Base-by-base conservation (phyloP, 1,140 invertebrate species). In the Dinothrombium tinctorium region DNA sequence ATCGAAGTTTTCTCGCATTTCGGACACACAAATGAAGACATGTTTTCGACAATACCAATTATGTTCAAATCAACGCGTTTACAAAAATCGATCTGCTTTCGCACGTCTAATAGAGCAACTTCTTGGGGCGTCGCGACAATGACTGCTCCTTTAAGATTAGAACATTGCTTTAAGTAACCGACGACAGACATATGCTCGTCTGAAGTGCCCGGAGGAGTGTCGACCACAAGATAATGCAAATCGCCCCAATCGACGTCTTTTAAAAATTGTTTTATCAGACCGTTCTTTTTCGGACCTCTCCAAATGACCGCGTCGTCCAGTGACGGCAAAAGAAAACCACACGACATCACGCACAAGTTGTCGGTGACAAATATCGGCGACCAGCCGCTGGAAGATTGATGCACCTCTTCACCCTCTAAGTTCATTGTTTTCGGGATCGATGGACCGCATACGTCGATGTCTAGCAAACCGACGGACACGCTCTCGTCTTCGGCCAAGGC, bases 111-210 rank as follows among this genome's bases (percentile, higher is more conserved):
- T 21, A 89, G 60, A 0, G 82, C 69, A 22, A 84, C 70, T 60
- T 83, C 79, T 48, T 64, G 61, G n/a, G 61, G 61, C 11, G 63
- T 64, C 8, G 57, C 64, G 1, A 64, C 59, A 11, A 63, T 43
- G 23, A 63, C 33, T 21, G 58, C 60, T n/a, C 59, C 62, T 43
- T 54, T 48, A 22, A 58, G 44, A 20, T 46, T 41, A 8, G 49
- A 46, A 25, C 28, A 54, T 39, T 40, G 28, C 61, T 71, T 71
- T 26, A 94, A 61, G 54, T 76, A 80, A 59, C 87, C 81, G 67
- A 87, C 76, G 2, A 89, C 73, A 31, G 83, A 79, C 37, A 96
- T 81, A 52, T 95, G 89, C 59, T 95, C 89, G 64, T 96, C 89
- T 3, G 86, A 90, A 12, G 89, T 95, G 8, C 86, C 82, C 47